A percentile compares a stretch with the other conserved stretches of the same genome.
Conservation (phyloP, 1,140 invertebrate genomes). For the Drosophila virilis region DNA sequence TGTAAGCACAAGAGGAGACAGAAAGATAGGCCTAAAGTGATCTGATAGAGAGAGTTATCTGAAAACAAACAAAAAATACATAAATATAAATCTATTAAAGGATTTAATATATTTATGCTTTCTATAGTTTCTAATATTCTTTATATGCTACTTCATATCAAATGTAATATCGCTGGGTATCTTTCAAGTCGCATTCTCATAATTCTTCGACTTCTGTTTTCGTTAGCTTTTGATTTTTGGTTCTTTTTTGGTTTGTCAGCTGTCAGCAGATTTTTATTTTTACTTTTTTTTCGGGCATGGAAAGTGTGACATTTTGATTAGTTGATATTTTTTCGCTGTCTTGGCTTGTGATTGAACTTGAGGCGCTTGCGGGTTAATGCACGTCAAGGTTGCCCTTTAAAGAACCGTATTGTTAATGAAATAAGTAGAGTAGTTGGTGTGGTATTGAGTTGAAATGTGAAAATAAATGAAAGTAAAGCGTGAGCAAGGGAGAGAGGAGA, state of each 20-base stretch:
- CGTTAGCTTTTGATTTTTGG: conserved; percentile 52
- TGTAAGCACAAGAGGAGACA: neutral
- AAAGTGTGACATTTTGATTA: conserved; percentile 82
- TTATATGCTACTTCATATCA: too few relatives aligned
- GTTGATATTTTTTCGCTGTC: conserved; percentile 52
- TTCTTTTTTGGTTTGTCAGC: conserved; percentile 71
- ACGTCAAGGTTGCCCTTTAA: conserved; percentile 65
- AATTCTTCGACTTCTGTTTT: conserved; percentile 3
- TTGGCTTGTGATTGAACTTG: conserved; percentile 73
- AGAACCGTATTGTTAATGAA: conserved; percentile 50
- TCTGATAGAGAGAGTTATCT: neutral
- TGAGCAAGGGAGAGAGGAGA: too few relatives aligned
- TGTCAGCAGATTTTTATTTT: conserved; percentile 71
- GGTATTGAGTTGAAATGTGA: neutral
- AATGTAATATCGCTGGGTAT: conserved; percentile 3
- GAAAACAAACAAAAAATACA: neutral
- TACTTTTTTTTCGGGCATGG: conserved; percentile 58
- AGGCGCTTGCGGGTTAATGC: conserved; percentile 67
- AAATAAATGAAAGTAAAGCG: neutral
- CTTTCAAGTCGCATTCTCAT: neutral
- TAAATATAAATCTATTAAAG: too few relatives aligned
- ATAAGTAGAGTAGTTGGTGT: conserved; percentile 43
- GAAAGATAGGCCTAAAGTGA: neutral
- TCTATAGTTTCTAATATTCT: neutral
- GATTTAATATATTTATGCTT: neutral